Evolutionary conservation across 53 echinoderm and acorn worm species (phyloP).

Genomic region (Mesocentrotus franciscanus): DNA sequence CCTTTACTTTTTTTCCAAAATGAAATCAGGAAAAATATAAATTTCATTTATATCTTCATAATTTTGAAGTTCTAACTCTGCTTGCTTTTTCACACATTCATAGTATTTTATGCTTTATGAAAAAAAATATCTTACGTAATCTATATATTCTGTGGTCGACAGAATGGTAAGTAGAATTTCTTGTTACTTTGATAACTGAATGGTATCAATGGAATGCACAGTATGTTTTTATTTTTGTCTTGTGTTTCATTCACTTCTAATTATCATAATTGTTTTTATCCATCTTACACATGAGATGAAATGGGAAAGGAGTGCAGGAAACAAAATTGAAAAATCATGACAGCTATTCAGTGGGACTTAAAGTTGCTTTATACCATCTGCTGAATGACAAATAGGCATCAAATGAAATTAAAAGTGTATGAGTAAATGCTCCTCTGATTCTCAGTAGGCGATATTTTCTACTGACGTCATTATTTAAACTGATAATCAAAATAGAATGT

Average conservation of each 20-base stretch:
- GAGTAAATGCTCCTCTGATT: neutral
- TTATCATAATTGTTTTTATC: slow-evolving; percentile 9
- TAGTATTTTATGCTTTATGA: neutral
- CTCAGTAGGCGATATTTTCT: neutral
- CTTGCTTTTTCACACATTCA: slow-evolving; percentile 60
- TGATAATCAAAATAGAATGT: too few species aligned
- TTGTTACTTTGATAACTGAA: neutral
- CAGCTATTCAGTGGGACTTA: neutral
- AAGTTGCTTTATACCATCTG: neutral
- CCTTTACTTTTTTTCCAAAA: slow-evolving; percentile 17
- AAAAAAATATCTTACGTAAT: neutral
- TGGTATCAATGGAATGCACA: neutral
- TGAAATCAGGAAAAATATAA: neutral
- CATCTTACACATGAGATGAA: neutral
- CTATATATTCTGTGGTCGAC: slow-evolving; percentile 14
- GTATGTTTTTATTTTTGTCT: slow-evolving; percentile 21
- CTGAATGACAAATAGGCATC: neutral
- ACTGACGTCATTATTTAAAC: too few species aligned
- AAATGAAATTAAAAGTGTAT: neutral
- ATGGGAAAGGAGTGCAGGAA: neutral
- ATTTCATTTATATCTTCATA: neutral
- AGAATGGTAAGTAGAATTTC: slow-evolving; percentile 5
- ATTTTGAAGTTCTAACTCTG: slow-evolving; percentile 56
- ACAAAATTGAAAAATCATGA: neutral
- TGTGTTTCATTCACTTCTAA: slow-evolving; percentile 23